Percentiles rank a stretch among this genome's conserved stretches.
phyloP scores from a whole-genome alignment of 2,888 invertebrate genomes.

The Lingula anatina region DNA sequence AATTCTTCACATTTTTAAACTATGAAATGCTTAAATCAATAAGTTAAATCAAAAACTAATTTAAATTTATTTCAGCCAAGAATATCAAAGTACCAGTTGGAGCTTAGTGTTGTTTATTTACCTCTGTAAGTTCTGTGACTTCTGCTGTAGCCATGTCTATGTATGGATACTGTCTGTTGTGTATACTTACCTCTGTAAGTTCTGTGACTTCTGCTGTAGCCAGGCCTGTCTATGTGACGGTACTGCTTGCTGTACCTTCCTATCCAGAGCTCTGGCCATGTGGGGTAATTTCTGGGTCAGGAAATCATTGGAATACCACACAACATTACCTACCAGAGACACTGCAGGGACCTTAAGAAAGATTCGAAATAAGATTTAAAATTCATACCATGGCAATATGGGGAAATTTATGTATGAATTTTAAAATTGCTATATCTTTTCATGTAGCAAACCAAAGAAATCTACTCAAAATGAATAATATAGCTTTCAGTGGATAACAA shows the following conservation, averaged over 20 bases:
- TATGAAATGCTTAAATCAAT: too few species aligned
- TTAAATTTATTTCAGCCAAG: too few species aligned
- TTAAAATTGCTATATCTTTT: too few species aligned
- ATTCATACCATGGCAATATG: too few species aligned
- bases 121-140: conserved; percentile 56
- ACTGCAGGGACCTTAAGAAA: conserved; percentile 71
- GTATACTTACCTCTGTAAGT: conserved; percentile 58
- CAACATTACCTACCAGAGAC: conserved; percentile 70
- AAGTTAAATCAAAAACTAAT: too few species aligned
- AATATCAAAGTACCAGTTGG: too few species aligned
- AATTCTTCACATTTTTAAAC: too few species aligned
- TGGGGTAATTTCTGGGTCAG: conserved; percentile 62
- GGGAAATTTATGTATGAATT: too few species aligned
- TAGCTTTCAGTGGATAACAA: too few species aligned
- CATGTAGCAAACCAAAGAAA: too few species aligned
- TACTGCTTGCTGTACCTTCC: conserved; percentile 54
- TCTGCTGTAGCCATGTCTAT: conserved; percentile 56
- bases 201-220: conserved; percentile 56
- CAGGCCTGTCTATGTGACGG: conserved; percentile 46
- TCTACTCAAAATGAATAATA: too few species aligned
- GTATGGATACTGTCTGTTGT: conserved; percentile 49
- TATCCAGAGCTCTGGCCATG: conserved; percentile 57
- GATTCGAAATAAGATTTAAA: too few species aligned
- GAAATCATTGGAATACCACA: conserved; percentile 84
- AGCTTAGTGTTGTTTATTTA: conserved; percentile 20